These are phyloP conservation scores for Drosophila obscura DNA, from an alignment of 1,140 invertebrate genomes.

Conservation along the genomic window DNA sequence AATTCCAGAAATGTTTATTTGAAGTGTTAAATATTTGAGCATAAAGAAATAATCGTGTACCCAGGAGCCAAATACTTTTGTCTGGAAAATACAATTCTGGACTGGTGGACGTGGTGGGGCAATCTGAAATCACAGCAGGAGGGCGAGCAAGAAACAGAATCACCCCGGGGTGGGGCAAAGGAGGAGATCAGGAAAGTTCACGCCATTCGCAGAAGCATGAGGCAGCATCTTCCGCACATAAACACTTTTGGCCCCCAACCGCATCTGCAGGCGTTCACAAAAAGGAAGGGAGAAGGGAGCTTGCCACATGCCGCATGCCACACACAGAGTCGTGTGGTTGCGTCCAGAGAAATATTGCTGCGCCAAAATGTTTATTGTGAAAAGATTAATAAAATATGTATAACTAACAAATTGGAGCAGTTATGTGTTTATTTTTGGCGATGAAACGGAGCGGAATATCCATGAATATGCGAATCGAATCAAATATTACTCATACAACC, in stretches of 20 bases:
- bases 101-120: conserved; percentile 36
- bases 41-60: conserved; percentile 11
- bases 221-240: conserved; percentile 42
- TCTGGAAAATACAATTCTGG: conserved; percentile 29
- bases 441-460: neutral
- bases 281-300: conserved; percentile 26
- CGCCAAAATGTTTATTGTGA: conserved; percentile 72
- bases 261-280: conserved; percentile 32
- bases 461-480: conserved; percentile 5
- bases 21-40: conserved; percentile 21
- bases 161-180: conserved; percentile 1
- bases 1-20: conserved; percentile 20
- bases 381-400: conserved; percentile 63
- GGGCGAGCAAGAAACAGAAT: conserved; percentile 3
- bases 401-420: conserved; percentile 30
- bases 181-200: conserved; percentile 56
- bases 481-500: conserved; percentile 24
- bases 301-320: conserved; percentile 61
- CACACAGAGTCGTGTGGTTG: conserved; percentile 45
- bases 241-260: conserved; percentile 38
- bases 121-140: conserved; percentile 68
- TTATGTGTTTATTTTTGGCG: conserved; percentile 14
- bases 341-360: conserved; percentile 46
- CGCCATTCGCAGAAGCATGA: conserved; percentile 70
- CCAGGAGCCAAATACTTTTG: conserved; percentile 30